Percentiles rank a stretch among this genome's conserved stretches.
Evolutionary conservation across 2,113 vertebrate genomes (phyloP).

Genomic region (Lucifuga dentata): DNA sequence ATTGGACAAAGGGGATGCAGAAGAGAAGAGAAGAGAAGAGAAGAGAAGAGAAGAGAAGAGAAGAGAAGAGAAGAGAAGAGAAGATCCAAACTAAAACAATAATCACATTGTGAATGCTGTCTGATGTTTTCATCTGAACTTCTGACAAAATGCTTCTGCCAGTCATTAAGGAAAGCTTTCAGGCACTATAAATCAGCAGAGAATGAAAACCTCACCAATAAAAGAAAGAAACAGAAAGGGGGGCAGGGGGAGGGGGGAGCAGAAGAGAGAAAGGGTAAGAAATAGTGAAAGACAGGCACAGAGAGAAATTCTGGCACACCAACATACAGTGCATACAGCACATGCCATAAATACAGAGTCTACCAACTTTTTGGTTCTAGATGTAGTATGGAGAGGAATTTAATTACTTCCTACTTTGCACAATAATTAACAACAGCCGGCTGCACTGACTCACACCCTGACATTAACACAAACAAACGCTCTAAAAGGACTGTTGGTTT

Average conservation of each 20-base stretch:
- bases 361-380: slow-evolving; percentile 34
- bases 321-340: not conserved
- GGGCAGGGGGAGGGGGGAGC: not conserved
- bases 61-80: slow-evolving; percentile 18
- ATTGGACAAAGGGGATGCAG: slow-evolving; percentile 6
- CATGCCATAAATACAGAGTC: not conserved
- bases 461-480: slow-evolving; percentile 18
- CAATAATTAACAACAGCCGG: slow-evolving; percentile 59
- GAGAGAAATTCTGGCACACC: slow-evolving; percentile 27
- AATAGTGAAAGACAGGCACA: slow-evolving; percentile 4
- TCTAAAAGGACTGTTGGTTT: not conserved
- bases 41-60: slow-evolving; percentile 16
- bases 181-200: slow-evolving; percentile 52
- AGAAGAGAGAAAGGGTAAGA: not conserved
- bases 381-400: slow-evolving; percentile 52
- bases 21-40: slow-evolving; percentile 1
- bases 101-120: slow-evolving; percentile 14
- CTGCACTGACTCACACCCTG: slow-evolving; percentile 24
- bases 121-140: slow-evolving; percentile 10
- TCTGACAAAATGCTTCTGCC: slow-evolving; percentile 24
- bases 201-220: slow-evolving; percentile 41
- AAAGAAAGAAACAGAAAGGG: slow-evolving; percentile 13
- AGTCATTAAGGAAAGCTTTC: slow-evolving; percentile 24
- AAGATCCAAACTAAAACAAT: slow-evolving; percentile 18
- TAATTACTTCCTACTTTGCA: slow-evolving; percentile 64